Evolutionary conservation across 1,140 invertebrate species (phyloP), one percentile per base, ranked within the genome.

Genomic region (Lanistes nyassanus): DNA sequence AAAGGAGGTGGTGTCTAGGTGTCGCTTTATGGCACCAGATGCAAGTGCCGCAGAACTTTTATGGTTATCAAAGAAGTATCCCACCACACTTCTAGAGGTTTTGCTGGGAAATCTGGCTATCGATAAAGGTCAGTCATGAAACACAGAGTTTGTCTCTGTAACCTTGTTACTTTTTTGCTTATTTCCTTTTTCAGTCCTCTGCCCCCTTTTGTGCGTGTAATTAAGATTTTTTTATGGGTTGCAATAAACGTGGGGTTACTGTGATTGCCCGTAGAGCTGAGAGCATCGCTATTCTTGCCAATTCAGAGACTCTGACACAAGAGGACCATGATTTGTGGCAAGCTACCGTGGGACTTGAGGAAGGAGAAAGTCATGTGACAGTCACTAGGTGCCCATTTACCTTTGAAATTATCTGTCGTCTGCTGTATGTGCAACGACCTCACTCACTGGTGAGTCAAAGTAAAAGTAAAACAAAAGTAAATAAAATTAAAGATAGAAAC

Each of bases 331-430:
- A 74, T 39, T 26, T 74, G 51, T 83, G 82, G 82, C 82, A 83
- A 68, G 70, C 74, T 51, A 75, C 80, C 4, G 77, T 83, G 55
- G 82, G 79, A 34, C 58, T 71, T 29, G 80, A 81, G 23, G 65
- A 68, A 16, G 73, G 71, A 21, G 75, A 71, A 16, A 77, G 77
- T 56, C 73, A 77, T 6, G 66, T 76, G 62, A 26, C 16, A 76
- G 66, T 21, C 68, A 58, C 66, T 75, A 76, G 56, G 0, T 65
- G 68, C 39, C 72, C 81, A 2, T 60, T 79, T 26, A 77, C 76
- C 62, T 83, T 83, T 83, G 82, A 83, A 36, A 76, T 81, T 65
- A 77, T 80, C 26, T 83, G 82, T 73, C 76, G 82, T 47, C 68
- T 83, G 19, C 58, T 83, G 55, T 80, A 76, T 21, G 55, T 73